phyloP scores from a whole-genome alignment of 92 coral and sea anemone genomes.

The Zoanthus sansibaricus region DNA sequence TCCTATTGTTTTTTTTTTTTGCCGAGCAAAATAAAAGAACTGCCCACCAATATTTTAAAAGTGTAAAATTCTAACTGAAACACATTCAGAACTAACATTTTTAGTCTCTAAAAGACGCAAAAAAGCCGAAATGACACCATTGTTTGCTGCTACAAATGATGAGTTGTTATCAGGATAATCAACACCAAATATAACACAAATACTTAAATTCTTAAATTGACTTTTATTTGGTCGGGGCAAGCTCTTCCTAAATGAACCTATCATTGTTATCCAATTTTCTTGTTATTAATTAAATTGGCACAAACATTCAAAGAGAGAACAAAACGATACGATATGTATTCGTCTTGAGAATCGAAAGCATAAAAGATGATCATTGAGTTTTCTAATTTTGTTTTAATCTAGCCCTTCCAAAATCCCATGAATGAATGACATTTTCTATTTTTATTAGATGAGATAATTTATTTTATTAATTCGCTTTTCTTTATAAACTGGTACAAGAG shows the following conservation, averaged over 20 bases:
- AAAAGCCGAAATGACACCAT: background rate
- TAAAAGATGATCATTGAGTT: no score
- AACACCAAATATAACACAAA: background rate
- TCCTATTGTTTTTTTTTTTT: background rate
- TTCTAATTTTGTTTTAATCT: no score
- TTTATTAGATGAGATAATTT: background rate
- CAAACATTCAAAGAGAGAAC: background rate
- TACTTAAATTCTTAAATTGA: background rate
- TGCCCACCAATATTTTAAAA: background rate
- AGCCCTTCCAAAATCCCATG: no score
- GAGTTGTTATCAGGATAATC: background rate
- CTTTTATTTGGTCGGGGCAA: background rate
- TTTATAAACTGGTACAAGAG: background rate
- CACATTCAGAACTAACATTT: slow-evolving; percentile 14
- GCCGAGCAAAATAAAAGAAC: slow-evolving; percentile 13
- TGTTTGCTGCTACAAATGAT: background rate
- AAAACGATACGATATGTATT: no score
- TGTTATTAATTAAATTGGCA: background rate
- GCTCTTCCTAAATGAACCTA: no score
- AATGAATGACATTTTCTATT: no score
- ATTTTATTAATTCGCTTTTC: background rate
- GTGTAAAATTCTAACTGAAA: no score
- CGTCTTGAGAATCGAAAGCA: no score
- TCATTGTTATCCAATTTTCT: no score
- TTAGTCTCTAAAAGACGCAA: background rate